Conservation (phyloP, 2,797 vertebrate genomes). For the Antennarius maculatus region DNA sequence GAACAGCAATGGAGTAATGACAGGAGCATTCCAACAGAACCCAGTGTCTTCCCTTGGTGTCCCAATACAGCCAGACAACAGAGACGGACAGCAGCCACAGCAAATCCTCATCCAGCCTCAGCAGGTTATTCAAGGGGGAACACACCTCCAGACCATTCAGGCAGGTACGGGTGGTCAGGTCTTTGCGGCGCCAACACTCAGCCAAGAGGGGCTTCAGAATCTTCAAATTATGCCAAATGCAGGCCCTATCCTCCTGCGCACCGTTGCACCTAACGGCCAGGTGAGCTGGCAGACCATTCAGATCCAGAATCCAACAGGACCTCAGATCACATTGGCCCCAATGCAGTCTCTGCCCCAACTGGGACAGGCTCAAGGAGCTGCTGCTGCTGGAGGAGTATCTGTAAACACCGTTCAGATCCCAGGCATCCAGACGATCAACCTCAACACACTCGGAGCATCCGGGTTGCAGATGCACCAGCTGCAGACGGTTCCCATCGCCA, state of each 20-base stretch:
- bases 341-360: conserved; percentile 84
- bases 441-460: conserved; percentile 89
- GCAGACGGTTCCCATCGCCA: conserved; percentile 90
- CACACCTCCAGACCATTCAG: conserved; percentile 89
- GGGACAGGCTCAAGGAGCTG: conserved; percentile 83
- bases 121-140: conserved; percentile 88
- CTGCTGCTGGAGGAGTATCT: conserved; percentile 75
- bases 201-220: conserved; percentile 92
- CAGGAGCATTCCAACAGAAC: conserved; percentile 72
- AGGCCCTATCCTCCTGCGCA: conserved; percentile 92
- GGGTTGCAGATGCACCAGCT: conserved; percentile 96
- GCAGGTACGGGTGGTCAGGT: conserved; percentile 88
- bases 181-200: conserved; percentile 90
- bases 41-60: conserved; percentile 55
- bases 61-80: conserved; percentile 77
- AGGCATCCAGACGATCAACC: conserved; percentile 96
- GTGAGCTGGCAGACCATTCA: conserved; percentile 97
- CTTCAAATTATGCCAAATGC: conserved; percentile 92
- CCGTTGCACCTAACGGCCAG: conserved; percentile 93
- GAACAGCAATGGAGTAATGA: conserved; percentile 63
- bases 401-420: conserved; percentile 93
- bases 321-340: conserved; percentile 94
- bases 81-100: conserved; percentile 86
- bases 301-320: conserved; percentile 90
- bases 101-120: conserved; percentile 95